phyloP scores from a whole-genome alignment of 2,797 vertebrate genomes.

The Sebastes hopkinsi region DNA sequence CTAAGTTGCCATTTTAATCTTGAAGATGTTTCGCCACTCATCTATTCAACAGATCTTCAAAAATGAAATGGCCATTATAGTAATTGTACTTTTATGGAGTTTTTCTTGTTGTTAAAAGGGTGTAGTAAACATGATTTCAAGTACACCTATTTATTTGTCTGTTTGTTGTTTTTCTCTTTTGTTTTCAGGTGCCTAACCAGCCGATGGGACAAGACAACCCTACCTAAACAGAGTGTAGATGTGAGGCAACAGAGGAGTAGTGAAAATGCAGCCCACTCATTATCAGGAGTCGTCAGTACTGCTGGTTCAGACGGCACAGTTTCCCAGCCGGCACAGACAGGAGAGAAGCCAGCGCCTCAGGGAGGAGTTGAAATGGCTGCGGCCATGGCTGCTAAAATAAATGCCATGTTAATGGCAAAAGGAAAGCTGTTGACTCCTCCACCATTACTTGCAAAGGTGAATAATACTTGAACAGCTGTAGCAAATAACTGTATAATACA shows the following conservation, averaged over 20 bases:
- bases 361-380: slow-evolving; percentile 85
- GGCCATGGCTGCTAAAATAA: slow-evolving; percentile 87
- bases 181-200: slow-evolving; percentile 79
- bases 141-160: not conserved
- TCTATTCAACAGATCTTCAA: not conserved
- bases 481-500: not conserved
- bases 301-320: slow-evolving; percentile 26
- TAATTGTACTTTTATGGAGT: not conserved
- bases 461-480: not conserved
- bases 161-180: not conserved
- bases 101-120: not conserved
- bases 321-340: slow-evolving; percentile 9
- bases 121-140: not conserved
- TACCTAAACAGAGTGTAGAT: slow-evolving; percentile 65
- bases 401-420: slow-evolving; percentile 88
- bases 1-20: not conserved
- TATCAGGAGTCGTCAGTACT: slow-evolving; percentile 45
- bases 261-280: slow-evolving; percentile 54
- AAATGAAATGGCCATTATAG: not conserved
- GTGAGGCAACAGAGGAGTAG: slow-evolving; percentile 59
- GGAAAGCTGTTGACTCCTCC: slow-evolving; percentile 84
- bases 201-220: slow-evolving; percentile 82
- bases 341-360: slow-evolving; percentile 53
- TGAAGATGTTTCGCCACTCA: not conserved
- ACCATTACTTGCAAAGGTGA: slow-evolving; percentile 83